Evolutionary conservation across 37 sponge, comb jelly and placozoan genomes (phyloP).

Genomic region (Cladorhizidae sp.): DNA sequence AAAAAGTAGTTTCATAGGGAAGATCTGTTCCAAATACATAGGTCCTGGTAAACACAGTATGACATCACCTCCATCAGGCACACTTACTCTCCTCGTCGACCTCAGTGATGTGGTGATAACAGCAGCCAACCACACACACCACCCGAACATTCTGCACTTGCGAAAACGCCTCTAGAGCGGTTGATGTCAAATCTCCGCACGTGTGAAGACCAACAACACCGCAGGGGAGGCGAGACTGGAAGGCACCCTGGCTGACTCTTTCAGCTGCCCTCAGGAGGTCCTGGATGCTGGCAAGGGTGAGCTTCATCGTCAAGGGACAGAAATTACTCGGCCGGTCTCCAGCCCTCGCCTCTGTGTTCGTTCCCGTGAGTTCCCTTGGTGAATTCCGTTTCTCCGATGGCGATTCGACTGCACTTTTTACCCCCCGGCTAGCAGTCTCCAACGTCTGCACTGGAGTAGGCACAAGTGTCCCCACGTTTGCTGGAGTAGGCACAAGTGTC

Average conservation of each 20-base stretch:
- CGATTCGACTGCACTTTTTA: too few relatives aligned
- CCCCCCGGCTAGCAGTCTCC: too few relatives aligned
- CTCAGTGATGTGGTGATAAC: conserved; percentile 71
- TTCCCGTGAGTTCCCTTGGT: too few relatives aligned
- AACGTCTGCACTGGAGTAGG: too few relatives aligned
- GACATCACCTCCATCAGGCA: neutral
- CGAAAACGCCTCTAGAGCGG: conserved; percentile 23
- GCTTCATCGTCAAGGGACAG: neutral
- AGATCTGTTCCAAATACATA: too few relatives aligned
- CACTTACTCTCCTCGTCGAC: neutral
- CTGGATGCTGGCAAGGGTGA: neutral
- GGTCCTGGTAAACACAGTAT: neutral
- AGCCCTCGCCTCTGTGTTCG: too few relatives aligned
- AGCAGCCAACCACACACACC: conserved; percentile 71
- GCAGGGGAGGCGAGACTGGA: neutral
- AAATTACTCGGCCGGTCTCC: too few relatives aligned
- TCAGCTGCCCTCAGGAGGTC: neutral
- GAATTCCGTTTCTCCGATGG: too few relatives aligned
- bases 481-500: too few relatives aligned
- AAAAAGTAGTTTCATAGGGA: too few relatives aligned
- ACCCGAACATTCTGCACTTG: neutral
- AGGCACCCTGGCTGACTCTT: neutral
- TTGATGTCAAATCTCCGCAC: conserved; percentile 52
- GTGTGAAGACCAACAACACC: conserved; percentile 58
- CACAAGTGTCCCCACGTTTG: too few relatives aligned